Base-by-base conservation (phyloP, 2,113 vertebrate species). In the Sorex araneus region DNA sequence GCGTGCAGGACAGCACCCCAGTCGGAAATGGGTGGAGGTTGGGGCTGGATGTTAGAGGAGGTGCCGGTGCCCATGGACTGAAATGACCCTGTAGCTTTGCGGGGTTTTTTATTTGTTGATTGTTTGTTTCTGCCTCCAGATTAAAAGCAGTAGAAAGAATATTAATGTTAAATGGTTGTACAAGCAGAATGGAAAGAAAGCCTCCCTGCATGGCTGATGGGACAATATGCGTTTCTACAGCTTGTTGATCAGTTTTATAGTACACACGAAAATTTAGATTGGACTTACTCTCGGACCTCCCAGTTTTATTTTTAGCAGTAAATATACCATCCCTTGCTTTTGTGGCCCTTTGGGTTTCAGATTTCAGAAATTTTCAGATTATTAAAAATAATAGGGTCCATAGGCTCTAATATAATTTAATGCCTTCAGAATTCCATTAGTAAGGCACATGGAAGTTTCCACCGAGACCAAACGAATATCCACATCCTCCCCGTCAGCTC, bases 301-400 rank as follows among this genome's bases (percentile, higher is more conserved):
- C 40, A 15, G 16, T 83, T 79, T 54, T 1, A 25, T 21, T 64
- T 87, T 87, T 69, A 87, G 36, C n/a, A 89, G 87, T 6, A 30
- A 28, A 13, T 89, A 89, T 32, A 67, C 18, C 84, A 0, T 63
- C n/a, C 13, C 16, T 78, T 74, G 63, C 12, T 36, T 40, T 70
- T 45, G 28, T 78, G 64, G 18, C 16, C 21, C 36, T 78, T 89
- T 82, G 40, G 64, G 45, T 78, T 87, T 86, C 75, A 34, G 73
- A 64, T 67, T 76, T 76, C 67, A 77, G 81, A 80, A 45, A 25
- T 21, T 77, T 73, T 92, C 54, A 84, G 63, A 21, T 93, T 43
- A 18, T 8, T 50, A 21, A 82, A 81, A 34, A 30, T 84, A 67
- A 43, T 10, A 40, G 1, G 3, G 7, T 64, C 3, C 3, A 3